Evolutionary conservation across 2,797 vertebrate species (phyloP).

Genomic region (Sebastiscus albofasciatus): DNA sequence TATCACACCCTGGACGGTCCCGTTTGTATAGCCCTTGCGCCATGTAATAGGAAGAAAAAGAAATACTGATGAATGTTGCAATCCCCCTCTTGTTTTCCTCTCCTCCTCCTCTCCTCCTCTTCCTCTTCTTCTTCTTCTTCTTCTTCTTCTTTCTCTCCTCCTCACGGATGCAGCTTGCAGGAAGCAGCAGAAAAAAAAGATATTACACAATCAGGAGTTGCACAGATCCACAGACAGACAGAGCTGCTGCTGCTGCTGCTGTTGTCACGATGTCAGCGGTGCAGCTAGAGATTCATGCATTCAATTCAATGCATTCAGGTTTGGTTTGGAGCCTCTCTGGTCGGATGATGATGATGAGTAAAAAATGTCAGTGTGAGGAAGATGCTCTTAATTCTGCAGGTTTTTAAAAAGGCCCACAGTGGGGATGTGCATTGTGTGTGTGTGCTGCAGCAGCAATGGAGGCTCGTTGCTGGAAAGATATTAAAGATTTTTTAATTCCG

Average conservation of each 20-base stretch:
- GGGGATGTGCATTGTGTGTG: neutral
- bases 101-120: slow-evolving; percentile 43
- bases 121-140: neutral
- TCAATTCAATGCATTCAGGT: slow-evolving; percentile 33
- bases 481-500: slow-evolving; percentile 72
- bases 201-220: slow-evolving; percentile 71
- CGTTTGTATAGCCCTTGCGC: slow-evolving; percentile 79
- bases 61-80: slow-evolving; percentile 64
- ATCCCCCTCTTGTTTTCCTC: slow-evolving; percentile 45
- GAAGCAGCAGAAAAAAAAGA: slow-evolving; percentile 27
- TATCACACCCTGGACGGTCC: slow-evolving; percentile 77
- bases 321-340: slow-evolving; percentile 12
- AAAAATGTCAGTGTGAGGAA: slow-evolving; percentile 22
- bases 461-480: slow-evolving; percentile 64
- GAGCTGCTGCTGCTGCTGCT: slow-evolving; percentile 41
- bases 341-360: slow-evolving; percentile 29
- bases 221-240: slow-evolving; percentile 56
- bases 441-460: slow-evolving; percentile 67
- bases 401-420: slow-evolving; percentile 28
- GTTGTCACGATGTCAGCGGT: slow-evolving; percentile 72
- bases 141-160: slow-evolving; percentile 33
- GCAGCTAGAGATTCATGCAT: neutral
- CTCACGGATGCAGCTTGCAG: slow-evolving; percentile 63
- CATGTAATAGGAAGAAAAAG: slow-evolving; percentile 77
- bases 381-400: slow-evolving; percentile 46